Evolutionary conservation across 2,797 vertebrate species (phyloP), one percentile per base, ranked within the genome.

Genomic region (Hypotaenidia okinawae): DNA sequence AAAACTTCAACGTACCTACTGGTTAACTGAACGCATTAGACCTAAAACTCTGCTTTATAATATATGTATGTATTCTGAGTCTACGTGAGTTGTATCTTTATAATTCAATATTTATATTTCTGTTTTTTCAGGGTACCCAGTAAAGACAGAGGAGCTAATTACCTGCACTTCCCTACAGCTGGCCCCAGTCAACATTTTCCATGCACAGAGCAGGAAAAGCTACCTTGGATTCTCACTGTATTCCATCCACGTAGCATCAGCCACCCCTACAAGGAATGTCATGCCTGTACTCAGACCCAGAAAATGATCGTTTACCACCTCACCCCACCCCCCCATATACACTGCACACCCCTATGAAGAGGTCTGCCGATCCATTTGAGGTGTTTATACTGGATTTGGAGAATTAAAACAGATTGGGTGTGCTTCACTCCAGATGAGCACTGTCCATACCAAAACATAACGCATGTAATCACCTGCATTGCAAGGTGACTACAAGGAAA

Each of bases 91-190:
- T 83, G 43, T 35, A 1, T 30, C 43, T 28, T 83, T 93, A 41
- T 87, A 84, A 84, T 62, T 90, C 69, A 62, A 39, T 49, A 64
- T 70, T 83, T 81, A 79, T 52, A 30, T 67, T 86, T 77, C 57
- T 5, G 1, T 52, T 57, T 79, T 86, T 52, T 64, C 68, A 51
- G 59, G 52, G 18, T 81, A 13, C 12, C 41, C 18, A 27, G 30
- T 68, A 67, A 67, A 52, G 45, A 51, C 24, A 80, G 58, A 85
- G 47, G 21, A 83, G 52, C 7, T 67, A 27, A 59, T 63, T 58
- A 75, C 28, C 11, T 72, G 13, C 39, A 35, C 41, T 59, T 89
- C 70, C 41, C 51, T 57, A 5, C 5, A 14, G 17, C 54, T 80
- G 81, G 11, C 27, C 5, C 32, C 28, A 92, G 30, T 73, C 33